These are phyloP conservation scores for Scaptomyza cyrtandrae DNA, from an alignment of 2,888 invertebrate genomes.

Conservation along the genomic window DNA sequence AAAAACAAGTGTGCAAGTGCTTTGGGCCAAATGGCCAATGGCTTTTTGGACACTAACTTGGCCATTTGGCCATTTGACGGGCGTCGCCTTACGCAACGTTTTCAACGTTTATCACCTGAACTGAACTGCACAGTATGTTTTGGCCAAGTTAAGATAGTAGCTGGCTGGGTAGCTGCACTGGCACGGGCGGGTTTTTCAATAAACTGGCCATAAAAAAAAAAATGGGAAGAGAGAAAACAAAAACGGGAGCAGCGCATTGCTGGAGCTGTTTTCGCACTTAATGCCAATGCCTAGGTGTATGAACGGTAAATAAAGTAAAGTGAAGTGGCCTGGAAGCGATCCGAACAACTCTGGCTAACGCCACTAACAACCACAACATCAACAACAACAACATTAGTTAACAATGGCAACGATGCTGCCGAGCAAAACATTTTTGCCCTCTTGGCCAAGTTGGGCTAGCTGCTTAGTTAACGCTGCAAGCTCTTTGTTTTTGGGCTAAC, in stretches of 20 bases:
- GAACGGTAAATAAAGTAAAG: constrained; percentile 62
- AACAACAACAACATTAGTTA: constrained; percentile 6
- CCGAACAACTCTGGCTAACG: constrained; percentile 31
- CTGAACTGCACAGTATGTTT: not conserved
- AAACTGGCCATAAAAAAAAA: constrained; percentile 63
- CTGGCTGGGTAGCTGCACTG: not conserved
- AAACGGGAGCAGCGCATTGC: constrained; percentile 42
- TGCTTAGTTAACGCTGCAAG: constrained; percentile 25
- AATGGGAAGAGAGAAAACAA: not conserved
- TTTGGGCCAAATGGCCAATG: constrained; percentile 39
- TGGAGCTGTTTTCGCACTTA: constrained; percentile 59
- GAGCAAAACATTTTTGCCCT: constrained; percentile 50
- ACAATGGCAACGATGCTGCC: constrained; percentile 10
- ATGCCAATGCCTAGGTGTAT: constrained; percentile 35
- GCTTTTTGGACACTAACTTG: constrained; percentile 13
- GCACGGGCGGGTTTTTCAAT: constrained; percentile 51
- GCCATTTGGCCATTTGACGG: constrained; percentile 38
- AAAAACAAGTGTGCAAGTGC: constrained; percentile 33
- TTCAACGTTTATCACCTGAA: constrained; percentile 44
- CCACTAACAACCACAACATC: constrained; percentile 20
- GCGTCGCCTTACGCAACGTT: constrained; percentile 47
- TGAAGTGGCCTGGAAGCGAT: constrained; percentile 74
- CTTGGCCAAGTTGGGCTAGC: constrained; percentile 33
- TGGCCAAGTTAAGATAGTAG: constrained; percentile 7
- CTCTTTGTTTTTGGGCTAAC: constrained; percentile 16